These are phyloP conservation scores for Xylophagus ater DNA, from an alignment of 2,888 invertebrate species.

Conservation along the genomic window DNA sequence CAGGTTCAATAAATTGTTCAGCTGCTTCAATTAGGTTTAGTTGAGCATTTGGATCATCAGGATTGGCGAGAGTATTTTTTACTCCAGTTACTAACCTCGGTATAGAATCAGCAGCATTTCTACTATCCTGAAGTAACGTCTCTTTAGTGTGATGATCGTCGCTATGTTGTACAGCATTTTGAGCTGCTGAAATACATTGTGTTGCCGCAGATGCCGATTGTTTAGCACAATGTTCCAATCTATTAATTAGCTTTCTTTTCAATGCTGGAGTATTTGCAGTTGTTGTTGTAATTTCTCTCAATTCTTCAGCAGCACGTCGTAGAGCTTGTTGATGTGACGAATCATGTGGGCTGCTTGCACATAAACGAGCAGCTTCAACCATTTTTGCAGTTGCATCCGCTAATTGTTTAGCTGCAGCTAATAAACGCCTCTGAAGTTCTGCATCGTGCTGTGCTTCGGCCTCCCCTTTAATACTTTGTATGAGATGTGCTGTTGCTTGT, in stretches of 20 bases:
- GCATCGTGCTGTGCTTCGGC: slow-evolving; percentile 81
- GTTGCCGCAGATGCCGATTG: slow-evolving; percentile 81
- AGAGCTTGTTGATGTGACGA: slow-evolving; percentile 72
- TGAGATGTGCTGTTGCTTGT: slow-evolving; percentile 87
- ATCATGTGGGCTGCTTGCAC: slow-evolving; percentile 78
- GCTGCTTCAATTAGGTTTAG: slow-evolving; percentile 71
- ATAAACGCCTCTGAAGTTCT: slow-evolving; percentile 75
- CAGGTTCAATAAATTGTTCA: slow-evolving; percentile 70
- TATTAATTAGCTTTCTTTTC: slow-evolving; percentile 59
- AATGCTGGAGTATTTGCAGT: slow-evolving; percentile 67
- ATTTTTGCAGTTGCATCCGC: slow-evolving; percentile 95
- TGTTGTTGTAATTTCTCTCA: slow-evolving; percentile 81
- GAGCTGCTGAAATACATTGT: slow-evolving; percentile 81
- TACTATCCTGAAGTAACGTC: slow-evolving; percentile 62
- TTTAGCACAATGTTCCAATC: slow-evolving; percentile 62
- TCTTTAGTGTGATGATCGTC: slow-evolving; percentile 48
- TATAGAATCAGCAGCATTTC: slow-evolving; percentile 62
- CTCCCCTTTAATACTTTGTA: slow-evolving; percentile 90
- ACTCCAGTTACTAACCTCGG: slow-evolving; percentile 72
- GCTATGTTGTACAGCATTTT: slow-evolving; percentile 64
- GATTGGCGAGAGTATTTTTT: slow-evolving; percentile 54
- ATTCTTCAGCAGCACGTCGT: slow-evolving; percentile 80
- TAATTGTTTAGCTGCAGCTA: slow-evolving; percentile 87
- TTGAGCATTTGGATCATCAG: slow-evolving; percentile 65
- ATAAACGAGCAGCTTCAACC: slow-evolving; percentile 92